phyloP scores from a whole-genome alignment of 2,888 invertebrate species.

The Toxonevra muliebris region DNA sequence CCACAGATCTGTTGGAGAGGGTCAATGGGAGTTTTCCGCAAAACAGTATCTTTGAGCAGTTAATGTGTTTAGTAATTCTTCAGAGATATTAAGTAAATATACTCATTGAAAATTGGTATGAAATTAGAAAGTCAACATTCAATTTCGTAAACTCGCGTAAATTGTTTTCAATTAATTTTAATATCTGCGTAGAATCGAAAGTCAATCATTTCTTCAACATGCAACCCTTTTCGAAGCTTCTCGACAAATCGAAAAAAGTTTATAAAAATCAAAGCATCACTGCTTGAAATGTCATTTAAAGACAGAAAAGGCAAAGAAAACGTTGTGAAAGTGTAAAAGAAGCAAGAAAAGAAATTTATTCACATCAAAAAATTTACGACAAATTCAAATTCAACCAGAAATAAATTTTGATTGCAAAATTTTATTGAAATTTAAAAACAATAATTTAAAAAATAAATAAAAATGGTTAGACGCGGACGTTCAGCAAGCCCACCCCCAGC shows the following conservation, averaged over 20 bases:
- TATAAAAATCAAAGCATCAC: conserved; percentile 31
- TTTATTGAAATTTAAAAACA: neutral
- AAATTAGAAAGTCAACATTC: too few species aligned
- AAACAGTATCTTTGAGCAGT: too few species aligned
- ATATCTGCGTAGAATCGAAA: neutral
- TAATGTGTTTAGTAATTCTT: too few species aligned
- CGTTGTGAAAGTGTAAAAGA: neutral
- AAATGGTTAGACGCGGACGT: conserved; percentile 81
- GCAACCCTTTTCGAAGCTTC: conserved; percentile 22
- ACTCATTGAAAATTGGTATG: too few species aligned
- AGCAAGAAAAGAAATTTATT: conserved; percentile 21
- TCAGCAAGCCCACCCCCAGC: conserved; percentile 76
- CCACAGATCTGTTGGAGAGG: too few species aligned
- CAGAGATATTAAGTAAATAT: too few species aligned
- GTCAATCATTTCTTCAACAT: neutral
- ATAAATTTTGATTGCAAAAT: neutral
- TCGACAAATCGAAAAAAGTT: conserved; percentile 18
- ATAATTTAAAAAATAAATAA: conserved; percentile 45
- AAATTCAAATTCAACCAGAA: neutral
- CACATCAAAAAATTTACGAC: conserved; percentile 7
- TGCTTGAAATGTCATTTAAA: conserved; percentile 30
- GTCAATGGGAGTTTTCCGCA: too few species aligned
- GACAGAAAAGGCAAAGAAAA: conserved; percentile 24
- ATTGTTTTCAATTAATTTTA: neutral
- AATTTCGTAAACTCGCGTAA: too few species aligned